Evolutionary conservation across 2,113 vertebrate genomes (phyloP).

Genomic region (Eulacestoma nigropectus): DNA sequence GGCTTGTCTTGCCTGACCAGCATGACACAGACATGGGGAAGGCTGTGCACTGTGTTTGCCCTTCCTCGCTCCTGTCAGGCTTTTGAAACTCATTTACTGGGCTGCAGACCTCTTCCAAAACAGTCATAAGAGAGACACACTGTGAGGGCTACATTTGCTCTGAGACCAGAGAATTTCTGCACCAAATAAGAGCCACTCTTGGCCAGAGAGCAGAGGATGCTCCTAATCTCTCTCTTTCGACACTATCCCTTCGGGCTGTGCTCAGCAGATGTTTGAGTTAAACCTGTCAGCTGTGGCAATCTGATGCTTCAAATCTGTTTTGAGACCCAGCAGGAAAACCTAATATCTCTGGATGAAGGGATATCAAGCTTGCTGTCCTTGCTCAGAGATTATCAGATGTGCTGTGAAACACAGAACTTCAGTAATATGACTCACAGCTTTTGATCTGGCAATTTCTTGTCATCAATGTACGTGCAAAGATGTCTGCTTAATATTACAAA

Average conservation of each 20-base stretch:
- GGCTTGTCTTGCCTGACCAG: not conserved
- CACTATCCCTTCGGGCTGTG: not conserved
- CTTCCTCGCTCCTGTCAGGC: accelerated
- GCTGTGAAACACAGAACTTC: not conserved
- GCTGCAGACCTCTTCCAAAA: not conserved
- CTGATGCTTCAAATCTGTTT: not conserved
- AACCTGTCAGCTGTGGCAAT: slow-evolving; percentile 25
- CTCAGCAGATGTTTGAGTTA: slow-evolving; percentile 25
- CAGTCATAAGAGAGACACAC: not conserved
- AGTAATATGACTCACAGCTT: not conserved
- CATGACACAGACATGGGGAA: accelerated
- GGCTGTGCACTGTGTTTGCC: not conserved
- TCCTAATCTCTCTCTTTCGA: not conserved
- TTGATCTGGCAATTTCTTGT: not conserved
- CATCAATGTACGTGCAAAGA: not conserved
- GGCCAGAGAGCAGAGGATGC: not conserved
- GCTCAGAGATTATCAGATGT: not conserved
- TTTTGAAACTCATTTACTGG: not conserved
- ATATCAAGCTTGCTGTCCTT: not conserved
- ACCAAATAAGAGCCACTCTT: not conserved
- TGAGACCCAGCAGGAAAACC: not conserved
- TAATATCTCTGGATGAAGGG: not conserved
- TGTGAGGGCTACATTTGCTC: not conserved
- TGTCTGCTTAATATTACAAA: not conserved
- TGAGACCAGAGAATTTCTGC: not conserved